Evolutionary conservation across 2,797 vertebrate species (phyloP).

Genomic region (Onychomys arenicola): DNA sequence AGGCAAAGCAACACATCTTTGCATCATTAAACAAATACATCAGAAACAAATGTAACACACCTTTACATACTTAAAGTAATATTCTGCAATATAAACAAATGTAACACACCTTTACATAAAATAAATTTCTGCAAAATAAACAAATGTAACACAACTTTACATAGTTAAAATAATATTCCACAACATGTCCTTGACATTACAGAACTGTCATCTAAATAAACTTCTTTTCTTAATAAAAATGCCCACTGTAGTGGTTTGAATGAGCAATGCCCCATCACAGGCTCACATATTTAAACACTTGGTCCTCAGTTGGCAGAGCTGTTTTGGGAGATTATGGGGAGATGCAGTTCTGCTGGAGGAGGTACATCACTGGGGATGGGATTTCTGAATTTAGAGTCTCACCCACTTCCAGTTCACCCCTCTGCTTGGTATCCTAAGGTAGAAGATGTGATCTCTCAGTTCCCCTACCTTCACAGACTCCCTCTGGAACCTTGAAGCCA

Average conservation of each 20-base stretch:
- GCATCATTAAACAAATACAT: neutral
- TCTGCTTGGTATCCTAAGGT: neutral
- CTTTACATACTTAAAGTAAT: neutral
- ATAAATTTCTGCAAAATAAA: neutral
- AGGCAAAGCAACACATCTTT: neutral
- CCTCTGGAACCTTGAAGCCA: neutral
- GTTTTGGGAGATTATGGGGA: neutral
- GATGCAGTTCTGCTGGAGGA: neutral
- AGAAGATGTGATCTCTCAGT: neutral
- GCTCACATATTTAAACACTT: neutral
- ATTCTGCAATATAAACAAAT: neutral
- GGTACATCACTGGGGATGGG: too few species aligned
- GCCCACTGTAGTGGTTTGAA: neutral
- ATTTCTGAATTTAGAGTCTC: neutral
- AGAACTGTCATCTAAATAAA: neutral
- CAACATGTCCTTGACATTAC: neutral
- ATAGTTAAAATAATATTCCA: neutral
- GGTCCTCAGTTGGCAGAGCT: neutral
- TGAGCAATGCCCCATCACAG: neutral
- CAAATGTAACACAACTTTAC: too few species aligned
- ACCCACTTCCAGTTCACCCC: neutral
- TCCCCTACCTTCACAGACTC: neutral
- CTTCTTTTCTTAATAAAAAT: neutral
- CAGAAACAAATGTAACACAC: neutral
- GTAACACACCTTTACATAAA: neutral